Percentiles rank a stretch among this genome's conserved stretches.
Conservation (phyloP, 2,797 vertebrate genomes). For the Muraenolepis orangiensis region DNA sequence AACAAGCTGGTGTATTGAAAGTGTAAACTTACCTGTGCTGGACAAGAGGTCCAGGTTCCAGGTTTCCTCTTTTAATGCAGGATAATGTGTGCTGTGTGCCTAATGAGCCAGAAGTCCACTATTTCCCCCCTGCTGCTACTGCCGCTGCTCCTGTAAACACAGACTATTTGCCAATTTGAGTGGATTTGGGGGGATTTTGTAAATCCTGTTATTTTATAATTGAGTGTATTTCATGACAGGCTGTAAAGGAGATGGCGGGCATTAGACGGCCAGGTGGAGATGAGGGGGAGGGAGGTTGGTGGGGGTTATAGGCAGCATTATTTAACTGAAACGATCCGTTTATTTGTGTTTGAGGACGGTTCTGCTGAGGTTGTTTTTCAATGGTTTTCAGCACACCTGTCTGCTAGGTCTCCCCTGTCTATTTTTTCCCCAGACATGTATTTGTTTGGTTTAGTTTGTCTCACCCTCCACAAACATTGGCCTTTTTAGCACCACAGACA, state of each 20-base stretch:
- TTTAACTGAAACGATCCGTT: conserved; percentile 25
- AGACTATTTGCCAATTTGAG: conserved; percentile 33
- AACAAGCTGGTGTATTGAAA: conserved; percentile 26
- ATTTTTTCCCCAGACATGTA: conserved; percentile 33
- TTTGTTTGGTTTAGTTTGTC: conserved; percentile 25
- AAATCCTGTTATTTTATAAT: conserved; percentile 56
- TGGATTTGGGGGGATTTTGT: conserved; percentile 17
- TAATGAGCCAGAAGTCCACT: conserved; percentile 34
- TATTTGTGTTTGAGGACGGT: conserved; percentile 36
- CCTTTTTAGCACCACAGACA: conserved; percentile 25
- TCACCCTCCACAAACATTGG: conserved; percentile 11
- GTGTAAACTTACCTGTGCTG: conserved; percentile 55
- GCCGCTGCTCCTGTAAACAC: conserved; percentile 40
- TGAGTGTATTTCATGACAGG: too few species aligned
- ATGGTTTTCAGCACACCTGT: conserved; percentile 49
- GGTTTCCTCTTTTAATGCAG: conserved; percentile 43
- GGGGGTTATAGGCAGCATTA: conserved; percentile 1
- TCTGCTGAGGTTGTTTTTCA: conserved; percentile 42
- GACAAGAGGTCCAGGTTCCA: conserved; percentile 33
- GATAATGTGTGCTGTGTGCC: conserved; percentile 25
- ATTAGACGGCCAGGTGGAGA: conserved; percentile 3
- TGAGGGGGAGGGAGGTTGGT: conserved; percentile 17
- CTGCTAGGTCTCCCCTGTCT: conserved; percentile 41
- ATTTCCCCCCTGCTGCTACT: conserved; percentile 6
- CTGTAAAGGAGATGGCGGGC: conserved; percentile 15